Evolutionary conservation across 2,888 invertebrate genomes (phyloP).

Genomic region (Diachrysia chrysitis): DNA sequence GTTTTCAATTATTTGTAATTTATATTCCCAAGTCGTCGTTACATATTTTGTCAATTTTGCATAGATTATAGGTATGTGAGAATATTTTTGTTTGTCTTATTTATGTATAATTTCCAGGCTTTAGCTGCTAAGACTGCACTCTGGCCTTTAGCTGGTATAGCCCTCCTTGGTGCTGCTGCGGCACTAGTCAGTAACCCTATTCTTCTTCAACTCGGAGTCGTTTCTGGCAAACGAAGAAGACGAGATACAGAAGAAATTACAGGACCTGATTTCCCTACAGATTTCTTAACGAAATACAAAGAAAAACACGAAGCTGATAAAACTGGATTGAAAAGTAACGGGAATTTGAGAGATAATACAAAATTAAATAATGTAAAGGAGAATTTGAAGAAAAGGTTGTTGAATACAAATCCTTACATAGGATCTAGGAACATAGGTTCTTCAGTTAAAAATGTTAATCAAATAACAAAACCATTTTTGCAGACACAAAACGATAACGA

Average conservation of each 20-base stretch:
- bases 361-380: constrained; percentile 36
- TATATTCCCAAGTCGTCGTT: background rate
- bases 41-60: background rate
- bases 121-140: constrained; percentile 90
- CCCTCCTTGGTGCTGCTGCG: constrained; percentile 94
- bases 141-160: constrained; percentile 93
- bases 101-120: constrained; percentile 78
- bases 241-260: constrained; percentile 79
- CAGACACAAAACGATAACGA: constrained; percentile 54
- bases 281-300: constrained; percentile 53
- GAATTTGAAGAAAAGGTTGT: constrained; percentile 46
- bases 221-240: constrained; percentile 90
- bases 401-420: constrained; percentile 39
- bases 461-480: constrained; percentile 21
- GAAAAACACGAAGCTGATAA: constrained; percentile 30
- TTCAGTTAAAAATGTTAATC: constrained; percentile 47
- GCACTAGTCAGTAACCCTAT: constrained; percentile 94
- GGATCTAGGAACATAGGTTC: constrained; percentile 23
- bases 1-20: background rate
- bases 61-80: background rate
- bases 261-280: constrained; percentile 48
- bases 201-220: constrained; percentile 93
- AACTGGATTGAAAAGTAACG: constrained; percentile 4
- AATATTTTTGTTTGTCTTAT: background rate
- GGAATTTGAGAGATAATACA: constrained; percentile 9